These are phyloP conservation scores for Scaptomyza cyrtandrae DNA, from an alignment of 2,888 invertebrate genomes.

Conservation along the genomic window DNA sequence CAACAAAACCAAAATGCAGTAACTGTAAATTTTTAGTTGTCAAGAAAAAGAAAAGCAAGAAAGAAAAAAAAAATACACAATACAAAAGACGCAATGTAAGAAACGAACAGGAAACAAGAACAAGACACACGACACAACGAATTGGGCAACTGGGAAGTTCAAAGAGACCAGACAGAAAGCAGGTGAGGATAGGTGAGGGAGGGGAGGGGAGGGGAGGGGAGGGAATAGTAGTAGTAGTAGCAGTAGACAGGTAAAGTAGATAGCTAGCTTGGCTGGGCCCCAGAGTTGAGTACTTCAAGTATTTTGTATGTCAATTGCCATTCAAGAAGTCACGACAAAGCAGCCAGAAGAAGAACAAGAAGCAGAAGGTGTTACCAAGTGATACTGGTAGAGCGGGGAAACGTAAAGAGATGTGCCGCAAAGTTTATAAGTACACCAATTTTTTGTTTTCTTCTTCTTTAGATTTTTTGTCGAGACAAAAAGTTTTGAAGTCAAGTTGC, in stretches of 20 bases:
- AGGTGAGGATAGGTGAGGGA: too few species aligned
- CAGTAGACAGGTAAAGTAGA: slow-evolving; percentile 22
- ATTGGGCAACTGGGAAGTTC: slow-evolving; percentile 46
- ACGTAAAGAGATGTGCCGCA: slow-evolving; percentile 38
- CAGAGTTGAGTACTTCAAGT: slow-evolving; percentile 53
- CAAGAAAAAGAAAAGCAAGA: slow-evolving; percentile 13
- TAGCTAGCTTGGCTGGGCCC: slow-evolving; percentile 12
- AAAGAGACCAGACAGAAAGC: background rate
- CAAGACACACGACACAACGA: slow-evolving; percentile 26
- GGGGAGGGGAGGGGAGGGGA: background rate
- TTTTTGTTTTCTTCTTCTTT: slow-evolving; percentile 13
- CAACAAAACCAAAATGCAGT: slow-evolving; percentile 25
- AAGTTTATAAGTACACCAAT: slow-evolving; percentile 46
- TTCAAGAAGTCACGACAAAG: slow-evolving; percentile 73
- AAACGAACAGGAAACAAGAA: slow-evolving; percentile 23
- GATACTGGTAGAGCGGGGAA: slow-evolving; percentile 16
- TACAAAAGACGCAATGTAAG: slow-evolving; percentile 20
- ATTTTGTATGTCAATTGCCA: slow-evolving; percentile 79
- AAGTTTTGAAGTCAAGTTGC: slow-evolving; percentile 43
- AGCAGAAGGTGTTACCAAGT: slow-evolving; percentile 24
- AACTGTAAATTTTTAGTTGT: slow-evolving; percentile 57
- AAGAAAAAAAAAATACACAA: slow-evolving; percentile 14
- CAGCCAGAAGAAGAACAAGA: slow-evolving; percentile 12
- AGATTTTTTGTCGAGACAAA: slow-evolving; percentile 8
- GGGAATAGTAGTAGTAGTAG: accelerated